Evolutionary conservation across 2,888 invertebrate species (phyloP).

Genomic region (Pachydiplax longipennis): DNA sequence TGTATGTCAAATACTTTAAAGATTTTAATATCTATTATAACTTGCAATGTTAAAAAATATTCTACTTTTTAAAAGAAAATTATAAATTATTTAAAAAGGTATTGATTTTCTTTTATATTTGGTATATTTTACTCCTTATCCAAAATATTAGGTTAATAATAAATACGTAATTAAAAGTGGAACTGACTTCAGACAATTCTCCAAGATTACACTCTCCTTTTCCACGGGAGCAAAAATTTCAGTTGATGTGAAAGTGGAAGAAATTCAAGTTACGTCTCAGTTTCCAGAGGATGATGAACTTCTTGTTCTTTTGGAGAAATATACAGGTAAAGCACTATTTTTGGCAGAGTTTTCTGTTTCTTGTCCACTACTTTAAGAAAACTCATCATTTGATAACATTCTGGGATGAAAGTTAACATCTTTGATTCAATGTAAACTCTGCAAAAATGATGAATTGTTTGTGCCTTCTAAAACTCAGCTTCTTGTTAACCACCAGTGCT

Average conservation of each 20-base stretch:
- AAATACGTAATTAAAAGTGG: conserved; percentile 88
- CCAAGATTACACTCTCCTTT: conserved; percentile 76
- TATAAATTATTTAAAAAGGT: too few species aligned
- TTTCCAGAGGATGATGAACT: conserved; percentile 75
- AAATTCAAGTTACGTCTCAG: conserved; percentile 74
- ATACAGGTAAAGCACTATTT: conserved; percentile 65
- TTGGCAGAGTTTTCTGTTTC: neutral
- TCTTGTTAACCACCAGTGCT: too few species aligned
- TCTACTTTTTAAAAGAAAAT: too few species aligned
- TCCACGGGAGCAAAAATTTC: conserved; percentile 61
- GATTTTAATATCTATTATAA: too few species aligned
- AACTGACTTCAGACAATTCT: conserved; percentile 89
- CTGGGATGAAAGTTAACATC: too few species aligned
- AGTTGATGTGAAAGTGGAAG: conserved; percentile 70
- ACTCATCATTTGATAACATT: too few species aligned
- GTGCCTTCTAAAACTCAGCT: too few species aligned
- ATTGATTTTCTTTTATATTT: neutral
- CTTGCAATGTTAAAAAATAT: too few species aligned
- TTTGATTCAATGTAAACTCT: too few species aligned
- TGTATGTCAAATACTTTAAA: neutral
- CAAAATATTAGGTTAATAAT: conserved; percentile 70
- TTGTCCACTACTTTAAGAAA: too few species aligned
- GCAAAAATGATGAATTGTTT: too few species aligned
- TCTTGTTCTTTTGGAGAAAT: conserved; percentile 75
- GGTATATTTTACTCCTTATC: neutral